A percentile compares a stretch with the other conserved stretches of the same genome.
Evolutionary conservation across 2,888 invertebrate species (phyloP).

Genomic region (Drosophila prostipennis): DNA sequence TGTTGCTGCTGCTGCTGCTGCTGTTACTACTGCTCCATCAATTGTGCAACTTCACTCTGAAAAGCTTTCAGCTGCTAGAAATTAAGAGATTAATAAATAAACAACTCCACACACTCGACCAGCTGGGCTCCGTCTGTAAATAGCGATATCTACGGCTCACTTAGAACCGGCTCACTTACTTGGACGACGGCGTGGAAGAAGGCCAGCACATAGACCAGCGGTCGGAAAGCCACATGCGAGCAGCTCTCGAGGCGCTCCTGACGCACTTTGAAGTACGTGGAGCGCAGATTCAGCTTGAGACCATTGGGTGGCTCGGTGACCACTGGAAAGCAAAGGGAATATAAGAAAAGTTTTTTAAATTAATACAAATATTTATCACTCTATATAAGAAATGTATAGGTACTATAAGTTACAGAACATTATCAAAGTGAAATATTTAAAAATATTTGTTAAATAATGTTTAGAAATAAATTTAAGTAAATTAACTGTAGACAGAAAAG

Average conservation of each 20-base stretch:
- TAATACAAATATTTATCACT: no score
- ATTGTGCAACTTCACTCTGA: conserved; percentile 54
- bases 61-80: conserved; percentile 66
- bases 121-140: conserved; percentile 38
- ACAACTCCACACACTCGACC: conserved; percentile 46
- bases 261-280: conserved; percentile 94
- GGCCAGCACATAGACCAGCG: conserved; percentile 93
- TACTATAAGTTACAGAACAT: no score
- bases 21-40: conserved; percentile 48
- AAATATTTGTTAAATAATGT: no score
- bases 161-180: conserved; percentile 83
- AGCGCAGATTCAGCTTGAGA: conserved; percentile 93
- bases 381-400: no score
- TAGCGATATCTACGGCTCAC: conserved; percentile 35
- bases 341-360: no score
- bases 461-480: no score
- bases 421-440: no score
- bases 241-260: conserved; percentile 90
- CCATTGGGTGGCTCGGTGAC: conserved; percentile 97
- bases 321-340: conserved; percentile 86
- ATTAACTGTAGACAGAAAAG: no score
- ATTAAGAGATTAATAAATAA: conserved; percentile 76
- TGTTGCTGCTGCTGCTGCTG: conserved; percentile 11
- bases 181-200: conserved; percentile 97
- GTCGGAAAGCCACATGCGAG: conserved; percentile 90